Base-by-base conservation (phyloP, 2,888 invertebrate genomes). In the Stenolophus ochropezus region DNA sequence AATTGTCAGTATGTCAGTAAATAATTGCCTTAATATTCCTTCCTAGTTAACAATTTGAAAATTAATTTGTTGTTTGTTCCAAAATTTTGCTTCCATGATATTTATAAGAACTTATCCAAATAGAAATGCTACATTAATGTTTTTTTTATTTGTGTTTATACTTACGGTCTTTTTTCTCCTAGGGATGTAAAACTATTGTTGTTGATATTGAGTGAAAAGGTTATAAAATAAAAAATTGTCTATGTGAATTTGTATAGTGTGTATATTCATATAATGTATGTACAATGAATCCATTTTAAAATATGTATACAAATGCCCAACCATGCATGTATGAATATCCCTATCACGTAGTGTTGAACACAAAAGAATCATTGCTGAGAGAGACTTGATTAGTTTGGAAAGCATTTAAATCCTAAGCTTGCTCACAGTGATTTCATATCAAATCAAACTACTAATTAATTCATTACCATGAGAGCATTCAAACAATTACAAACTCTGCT, bases 271-370 rank as follows among this genome's bases (percentile, higher is more conserved):
- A 77, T 77, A 42, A 77, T 77, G 58, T 77, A 77, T 77, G 77
- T 77, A 77, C 77, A 77, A 77, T 77, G 58, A 77, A 77, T 77
- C 61, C 61, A 77, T 77, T 77, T 77, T 77, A 77, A 77, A 77
- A 77, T 77, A 77, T 77, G 77, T 77, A 77, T 77, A 77, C 47
- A 77, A 77, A 77, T 77, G 61, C 77, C 61, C 61, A 61, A 61
- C 77, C 77, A 77, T 77, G 77, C 77, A 77, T 20, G 8, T 49
- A 73, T 71, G 23, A 49, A 21, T 73, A 23, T 18, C 73, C 73
- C 51, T 73, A 73, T 73, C 73, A 73, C 73, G 42, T 73, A 47
- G 51, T 47, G 73, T 73, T 73, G 47, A 73, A 73, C 73, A 73
- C 47, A 77, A 61, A 77, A 58, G 23, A 61, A 47, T 61, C 61